These are phyloP conservation scores for Diarsia dahlii DNA, from an alignment of 2,888 invertebrate species.

Conservation along the genomic window DNA sequence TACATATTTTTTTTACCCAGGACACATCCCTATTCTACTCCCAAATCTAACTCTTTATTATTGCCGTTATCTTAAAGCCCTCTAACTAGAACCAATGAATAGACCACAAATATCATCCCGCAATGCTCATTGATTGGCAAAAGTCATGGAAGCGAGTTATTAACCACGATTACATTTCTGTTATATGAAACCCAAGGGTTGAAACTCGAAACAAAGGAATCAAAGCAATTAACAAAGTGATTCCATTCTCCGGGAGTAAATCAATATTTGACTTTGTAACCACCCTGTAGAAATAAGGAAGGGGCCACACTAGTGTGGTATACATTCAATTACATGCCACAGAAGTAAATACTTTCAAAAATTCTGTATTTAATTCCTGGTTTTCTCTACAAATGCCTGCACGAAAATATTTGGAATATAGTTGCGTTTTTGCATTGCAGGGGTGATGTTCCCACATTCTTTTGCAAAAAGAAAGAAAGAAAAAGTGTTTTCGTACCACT, in stretches of 20 bases:
- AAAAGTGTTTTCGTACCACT: too few relatives aligned
- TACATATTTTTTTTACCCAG: too few relatives aligned
- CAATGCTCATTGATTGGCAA: conserved; percentile 26
- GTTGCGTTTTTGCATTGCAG: background rate
- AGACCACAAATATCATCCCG: conserved; percentile 12
- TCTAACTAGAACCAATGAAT: conserved; percentile 10
- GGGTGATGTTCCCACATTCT: background rate
- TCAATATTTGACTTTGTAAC: conserved; percentile 29
- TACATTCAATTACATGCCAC: conserved; percentile 9
- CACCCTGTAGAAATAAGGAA: background rate
- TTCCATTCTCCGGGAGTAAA: conserved; percentile 1
- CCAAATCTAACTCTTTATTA: background rate
- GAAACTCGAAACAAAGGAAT: conserved; percentile 26
- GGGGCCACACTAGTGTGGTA: too few relatives aligned
- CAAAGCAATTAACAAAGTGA: conserved; percentile 37
- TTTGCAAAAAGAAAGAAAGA: too few relatives aligned
- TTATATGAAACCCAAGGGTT: conserved; percentile 8
- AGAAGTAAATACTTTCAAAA: conserved; percentile 12
- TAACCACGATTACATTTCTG: conserved; percentile 27
- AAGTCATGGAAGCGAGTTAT: conserved; percentile 39
- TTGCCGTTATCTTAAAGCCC: background rate
- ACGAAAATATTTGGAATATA: conserved; percentile 10
- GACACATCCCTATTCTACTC: too few relatives aligned
- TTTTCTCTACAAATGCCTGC: conserved; percentile 4
- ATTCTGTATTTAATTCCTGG: conserved; percentile 12